phyloP scores from a whole-genome alignment of 2,113 vertebrate genomes.

The Chloropsis hardwickii region DNA sequence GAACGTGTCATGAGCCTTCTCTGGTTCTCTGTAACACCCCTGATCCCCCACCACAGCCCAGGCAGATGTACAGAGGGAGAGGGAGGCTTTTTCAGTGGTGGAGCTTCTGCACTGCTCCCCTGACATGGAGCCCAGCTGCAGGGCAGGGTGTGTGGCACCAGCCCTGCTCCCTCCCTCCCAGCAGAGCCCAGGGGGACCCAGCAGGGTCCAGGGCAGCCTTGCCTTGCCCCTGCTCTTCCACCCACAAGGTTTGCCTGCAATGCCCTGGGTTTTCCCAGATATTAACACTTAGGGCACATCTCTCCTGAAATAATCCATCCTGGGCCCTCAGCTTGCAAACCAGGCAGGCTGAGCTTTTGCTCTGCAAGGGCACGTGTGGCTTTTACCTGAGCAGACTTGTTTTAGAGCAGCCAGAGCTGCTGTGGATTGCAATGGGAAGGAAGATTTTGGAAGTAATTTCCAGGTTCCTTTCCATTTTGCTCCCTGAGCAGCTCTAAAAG shows the following conservation, averaged over 20 bases:
- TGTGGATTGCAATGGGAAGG: neutral
- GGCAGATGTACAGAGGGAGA: neutral
- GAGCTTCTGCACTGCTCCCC: neutral
- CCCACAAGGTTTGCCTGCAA: neutral
- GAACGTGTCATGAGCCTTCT: too few relatives aligned
- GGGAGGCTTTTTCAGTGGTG: neutral
- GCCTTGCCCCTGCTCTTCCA: fast-evolving
- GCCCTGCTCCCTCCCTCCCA: neutral
- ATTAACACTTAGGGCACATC: neutral
- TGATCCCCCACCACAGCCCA: neutral
- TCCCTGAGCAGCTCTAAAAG: neutral
- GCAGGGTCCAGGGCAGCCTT: neutral
- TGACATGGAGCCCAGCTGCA: fast-evolving
- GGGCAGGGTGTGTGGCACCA: neutral
- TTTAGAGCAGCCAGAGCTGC: neutral
- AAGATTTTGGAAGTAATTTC: neutral
- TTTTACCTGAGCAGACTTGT: neutral
- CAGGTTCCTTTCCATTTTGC: neutral
- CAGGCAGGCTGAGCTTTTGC: neutral
- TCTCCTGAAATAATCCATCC: neutral
- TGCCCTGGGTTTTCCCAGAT: neutral
- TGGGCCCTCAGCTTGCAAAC: neutral
- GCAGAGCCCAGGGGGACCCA: neutral
- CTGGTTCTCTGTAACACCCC: neutral
- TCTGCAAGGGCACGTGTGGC: fast-evolving